A percentile compares a stretch with the other conserved stretches of the same genome.
Conservation (phyloP, 2,113 vertebrate genomes). For the Theristicus caerulescens region DNA sequence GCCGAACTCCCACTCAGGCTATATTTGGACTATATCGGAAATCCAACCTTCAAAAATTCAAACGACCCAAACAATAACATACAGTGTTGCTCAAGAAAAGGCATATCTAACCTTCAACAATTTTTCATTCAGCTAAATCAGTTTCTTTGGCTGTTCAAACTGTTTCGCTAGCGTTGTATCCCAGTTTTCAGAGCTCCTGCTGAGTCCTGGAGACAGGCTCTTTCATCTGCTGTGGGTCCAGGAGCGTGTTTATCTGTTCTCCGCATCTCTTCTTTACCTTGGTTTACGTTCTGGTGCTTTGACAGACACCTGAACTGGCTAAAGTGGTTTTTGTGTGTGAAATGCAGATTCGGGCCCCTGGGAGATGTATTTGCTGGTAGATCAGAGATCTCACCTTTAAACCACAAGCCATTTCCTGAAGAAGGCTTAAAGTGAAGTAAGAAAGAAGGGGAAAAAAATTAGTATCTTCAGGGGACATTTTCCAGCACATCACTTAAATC, state of each 20-base stretch:
- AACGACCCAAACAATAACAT: background rate
- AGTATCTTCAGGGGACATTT: constrained; percentile 30
- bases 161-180: accelerated
- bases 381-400: constrained; percentile 19
- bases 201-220: background rate
- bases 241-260: background rate
- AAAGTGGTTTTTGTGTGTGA: background rate
- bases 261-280: background rate
- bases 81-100: background rate
- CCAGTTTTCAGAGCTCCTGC: background rate
- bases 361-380: background rate
- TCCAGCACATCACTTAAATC: constrained; percentile 33
- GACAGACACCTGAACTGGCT: background rate
- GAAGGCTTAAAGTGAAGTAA: constrained; percentile 15
- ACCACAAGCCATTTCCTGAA: constrained; percentile 32
- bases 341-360: background rate
- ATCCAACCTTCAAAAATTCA: background rate
- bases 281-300: background rate
- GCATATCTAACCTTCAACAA: background rate
- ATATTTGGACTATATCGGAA: background rate
- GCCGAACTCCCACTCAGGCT: background rate
- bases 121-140: background rate
- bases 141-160: background rate
- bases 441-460: background rate
- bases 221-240: background rate